Evolutionary conservation across 2,797 vertebrate genomes (phyloP), one percentile per base, ranked within the genome.

Genomic region (Phylloscopus collybita): DNA sequence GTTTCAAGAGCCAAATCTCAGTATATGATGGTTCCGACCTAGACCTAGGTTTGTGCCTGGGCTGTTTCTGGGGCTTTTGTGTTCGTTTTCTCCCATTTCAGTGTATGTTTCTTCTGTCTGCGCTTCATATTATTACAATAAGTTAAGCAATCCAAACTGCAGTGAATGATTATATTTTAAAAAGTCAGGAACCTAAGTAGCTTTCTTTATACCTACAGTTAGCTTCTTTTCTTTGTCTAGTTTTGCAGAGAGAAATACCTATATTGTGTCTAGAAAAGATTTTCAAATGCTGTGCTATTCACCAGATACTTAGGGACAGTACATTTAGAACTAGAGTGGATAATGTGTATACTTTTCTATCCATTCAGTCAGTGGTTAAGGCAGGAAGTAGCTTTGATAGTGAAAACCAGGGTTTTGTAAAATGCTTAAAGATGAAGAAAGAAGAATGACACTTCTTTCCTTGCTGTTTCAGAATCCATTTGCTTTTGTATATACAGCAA

Each of bases 191-290:
- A 82, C 38, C 6, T 82, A 80, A 88, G 76, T 90, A 65, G 23
- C 65, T 95, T 96, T 96, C 75, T 90, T 90, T 93, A 40, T 20
- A 71, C 27, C n/a, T 21, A 22, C 45, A 47, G 51, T 92, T 96
- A 93, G 59, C 78, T 86, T 36, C 72, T 92, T 89, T 93, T 69
- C 60, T 93, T 83, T 88, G 75, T 76, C 69, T 91, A 19, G 27
- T 73, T 87, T 82, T 90, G 45, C 5, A 3, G 45, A 38, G 40
- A 86, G 57, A 67, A 88, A 88, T 88, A 78, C 57, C 36, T 76
- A 51, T 54, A 23, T 76, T 60, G 53, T 93, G 51, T 70, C 54
- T 86, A 69, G 54, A 73, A 83, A 91, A 87, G 69, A 60, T 85
- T 95, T 92, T 94, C 57, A 80, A 76, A 85, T 62, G 21, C 67